Evolutionary conservation across 2,888 invertebrate species (phyloP).

Genomic region (Andrena marginata): DNA sequence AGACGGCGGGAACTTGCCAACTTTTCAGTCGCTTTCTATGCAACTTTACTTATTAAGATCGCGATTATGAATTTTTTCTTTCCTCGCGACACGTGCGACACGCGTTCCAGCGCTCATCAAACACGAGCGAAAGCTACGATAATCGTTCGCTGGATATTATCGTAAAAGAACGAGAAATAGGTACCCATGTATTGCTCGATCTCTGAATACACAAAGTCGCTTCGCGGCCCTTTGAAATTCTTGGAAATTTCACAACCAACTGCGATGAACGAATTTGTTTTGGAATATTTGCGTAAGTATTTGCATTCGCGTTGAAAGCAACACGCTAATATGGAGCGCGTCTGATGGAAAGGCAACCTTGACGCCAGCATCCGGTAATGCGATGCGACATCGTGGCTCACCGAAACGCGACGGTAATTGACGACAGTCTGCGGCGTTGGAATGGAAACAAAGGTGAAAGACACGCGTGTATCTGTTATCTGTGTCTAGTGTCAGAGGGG

Average conservation of each 20-base stretch:
- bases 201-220: too few species aligned
- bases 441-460: slow-evolving; percentile 34
- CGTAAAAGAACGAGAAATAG: too few species aligned
- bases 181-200: too few species aligned
- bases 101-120: neutral
- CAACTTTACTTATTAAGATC: slow-evolving; percentile 77
- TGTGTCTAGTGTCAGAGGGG: neutral
- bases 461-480: slow-evolving; percentile 15
- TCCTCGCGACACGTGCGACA: slow-evolving; percentile 5
- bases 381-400: neutral
- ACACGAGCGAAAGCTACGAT: neutral
- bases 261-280: neutral
- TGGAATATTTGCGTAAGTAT: neutral
- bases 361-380: slow-evolving; percentile 31
- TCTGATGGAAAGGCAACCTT: slow-evolving; percentile 19
- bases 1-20: slow-evolving; percentile 69
- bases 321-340: neutral
- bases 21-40: slow-evolving; percentile 73
- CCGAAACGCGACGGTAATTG: slow-evolving; percentile 29
- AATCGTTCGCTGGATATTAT: neutral
- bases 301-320: neutral
- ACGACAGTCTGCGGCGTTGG: slow-evolving; percentile 61
- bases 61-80: slow-evolving; percentile 71
- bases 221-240: too few species aligned
- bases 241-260: too few species aligned